Evolutionary conservation across 2,888 invertebrate species (phyloP), one percentile per base, ranked within the genome.

Genomic region (Herminia tarsipennalis): DNA sequence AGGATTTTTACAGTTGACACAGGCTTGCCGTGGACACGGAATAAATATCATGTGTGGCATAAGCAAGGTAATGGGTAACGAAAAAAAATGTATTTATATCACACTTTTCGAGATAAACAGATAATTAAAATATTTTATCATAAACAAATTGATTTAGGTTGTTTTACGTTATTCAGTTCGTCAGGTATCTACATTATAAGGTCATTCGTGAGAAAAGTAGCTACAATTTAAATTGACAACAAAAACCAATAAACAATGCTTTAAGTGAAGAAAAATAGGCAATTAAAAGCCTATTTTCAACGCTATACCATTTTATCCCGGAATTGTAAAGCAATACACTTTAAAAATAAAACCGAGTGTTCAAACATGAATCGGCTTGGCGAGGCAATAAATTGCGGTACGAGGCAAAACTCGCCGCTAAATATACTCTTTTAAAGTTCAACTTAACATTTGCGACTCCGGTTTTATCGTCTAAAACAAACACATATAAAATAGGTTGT

Each of bases 351-450:
- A 73, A 70, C 59, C 54, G 50, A 56, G 56, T 63, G 61, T 59
- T 70, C 62, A 70, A 67, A 67, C 66, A 63, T 56, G 63, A 64
- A 70, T 75, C 67, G 66, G 66, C 65, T 68, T 52, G 62, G 58
- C 61, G 62, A 57, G 51, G 59, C 66, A 61, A 70, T 73, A 72
- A 72, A 76, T 73, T 69, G 57, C 59, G 55, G 51, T 56, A 51
- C 57, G 54, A 53, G 56, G 66, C 60, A 56, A 73, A 68, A 64
- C 58, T 64, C 57, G 42, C 61, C 60, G 59, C 70, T 70, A 65
- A 66, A 60, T 70, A 59, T 64, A 64, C 62, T 66, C 52, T 62
- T 63, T 65, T 70, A 73, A 73, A 73, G 70, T 73, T 67, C 56
- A 74, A 68, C 49, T 73, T 66, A 56, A 60, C 68, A 65, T 70